Evolutionary conservation across 2,113 vertebrate genomes (phyloP).

Genomic region (Callocephalon fimbriatum): DNA sequence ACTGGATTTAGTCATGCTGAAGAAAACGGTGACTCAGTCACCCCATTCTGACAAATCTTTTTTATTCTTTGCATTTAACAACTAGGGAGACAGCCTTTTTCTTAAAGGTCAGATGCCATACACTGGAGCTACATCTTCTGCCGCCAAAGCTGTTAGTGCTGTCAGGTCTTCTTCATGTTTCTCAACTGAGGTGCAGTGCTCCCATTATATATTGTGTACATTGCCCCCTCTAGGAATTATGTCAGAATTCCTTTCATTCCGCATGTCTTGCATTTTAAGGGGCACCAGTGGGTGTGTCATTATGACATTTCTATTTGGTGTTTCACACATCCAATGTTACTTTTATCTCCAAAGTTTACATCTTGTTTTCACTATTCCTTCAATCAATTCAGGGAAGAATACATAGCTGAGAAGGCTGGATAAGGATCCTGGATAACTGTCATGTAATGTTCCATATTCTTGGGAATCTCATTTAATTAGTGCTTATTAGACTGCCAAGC

Average conservation of each 20-base stretch:
- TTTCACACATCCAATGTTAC: neutral
- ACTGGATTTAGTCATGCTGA: neutral
- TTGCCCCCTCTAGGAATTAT: neutral
- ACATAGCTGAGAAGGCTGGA: neutral
- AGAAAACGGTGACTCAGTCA: neutral
- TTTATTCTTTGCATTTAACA: constrained; percentile 6
- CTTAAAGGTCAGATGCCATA: neutral
- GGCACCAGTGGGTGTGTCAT: neutral
- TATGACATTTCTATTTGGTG: neutral
- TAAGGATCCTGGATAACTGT: neutral
- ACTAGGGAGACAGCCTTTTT: neutral
- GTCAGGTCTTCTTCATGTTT: neutral
- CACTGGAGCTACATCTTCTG: neutral
- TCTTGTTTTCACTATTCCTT: neutral
- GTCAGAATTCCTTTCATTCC: neutral
- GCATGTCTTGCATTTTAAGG: neutral
- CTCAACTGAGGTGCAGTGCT: neutral
- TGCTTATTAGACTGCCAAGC: neutral
- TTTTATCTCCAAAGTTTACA: neutral
- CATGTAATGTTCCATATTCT: neutral
- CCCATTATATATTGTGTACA: neutral
- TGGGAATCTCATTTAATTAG: neutral
- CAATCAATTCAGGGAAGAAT: neutral
- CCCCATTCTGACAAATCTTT: constrained; percentile 12
- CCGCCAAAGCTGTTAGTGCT: neutral